phyloP scores from a whole-genome alignment of 2,797 vertebrate genomes.

The Enteromius viviparus region DNA sequence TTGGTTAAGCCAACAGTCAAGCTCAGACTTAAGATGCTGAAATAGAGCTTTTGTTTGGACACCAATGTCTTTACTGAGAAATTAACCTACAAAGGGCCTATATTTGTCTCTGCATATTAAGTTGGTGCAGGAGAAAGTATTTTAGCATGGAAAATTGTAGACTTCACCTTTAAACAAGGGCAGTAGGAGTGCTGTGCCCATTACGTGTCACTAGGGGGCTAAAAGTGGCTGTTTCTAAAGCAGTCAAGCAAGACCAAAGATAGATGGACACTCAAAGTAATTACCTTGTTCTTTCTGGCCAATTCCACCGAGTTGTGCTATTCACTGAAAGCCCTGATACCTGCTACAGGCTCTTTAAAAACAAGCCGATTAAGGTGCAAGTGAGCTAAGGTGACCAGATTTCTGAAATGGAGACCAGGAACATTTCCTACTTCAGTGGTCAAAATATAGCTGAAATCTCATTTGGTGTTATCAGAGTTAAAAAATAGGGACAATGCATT shows the following conservation, averaged over 20 bases:
- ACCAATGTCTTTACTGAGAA: background rate
- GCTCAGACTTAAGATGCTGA: background rate
- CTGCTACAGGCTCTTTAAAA: conserved; percentile 20
- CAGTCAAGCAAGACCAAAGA: conserved; percentile 23
- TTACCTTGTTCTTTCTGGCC: background rate
- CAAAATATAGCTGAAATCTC: background rate
- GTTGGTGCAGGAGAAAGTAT: background rate
- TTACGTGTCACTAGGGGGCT: conserved; percentile 21
- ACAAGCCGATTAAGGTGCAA: background rate
- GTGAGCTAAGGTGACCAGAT: background rate
- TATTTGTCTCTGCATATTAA: background rate
- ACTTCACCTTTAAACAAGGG: conserved; percentile 25
- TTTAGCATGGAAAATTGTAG: background rate
- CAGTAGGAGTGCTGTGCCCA: background rate
- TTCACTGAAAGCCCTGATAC: conserved; percentile 11
- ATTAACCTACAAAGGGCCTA: background rate
- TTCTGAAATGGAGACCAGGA: conserved; percentile 1
- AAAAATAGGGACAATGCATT: background rate
- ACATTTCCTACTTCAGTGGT: conserved; percentile 2
- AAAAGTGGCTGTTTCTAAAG: conserved; percentile 15
- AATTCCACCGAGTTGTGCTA: conserved; percentile 19
- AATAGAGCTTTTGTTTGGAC: background rate
- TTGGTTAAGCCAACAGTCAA: background rate
- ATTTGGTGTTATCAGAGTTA: background rate
- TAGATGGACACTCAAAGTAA: conserved; percentile 18